Conservation (phyloP, 2,888 invertebrate species). For the Campoplex nolae region DNA sequence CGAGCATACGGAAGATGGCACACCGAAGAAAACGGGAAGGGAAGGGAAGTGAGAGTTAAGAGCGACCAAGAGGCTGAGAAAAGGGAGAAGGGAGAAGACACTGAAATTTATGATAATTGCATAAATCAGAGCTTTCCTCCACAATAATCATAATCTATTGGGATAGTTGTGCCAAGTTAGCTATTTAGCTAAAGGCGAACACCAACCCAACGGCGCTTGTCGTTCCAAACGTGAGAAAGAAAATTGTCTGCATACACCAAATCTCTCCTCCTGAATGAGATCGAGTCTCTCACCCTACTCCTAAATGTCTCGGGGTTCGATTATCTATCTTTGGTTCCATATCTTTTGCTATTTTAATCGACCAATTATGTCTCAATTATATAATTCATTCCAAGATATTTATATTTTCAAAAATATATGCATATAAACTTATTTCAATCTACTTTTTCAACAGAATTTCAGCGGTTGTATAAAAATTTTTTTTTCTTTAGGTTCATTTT, state of each 20-base stretch:
- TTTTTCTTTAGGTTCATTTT: too few relatives aligned
- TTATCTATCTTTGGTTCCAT: not conserved
- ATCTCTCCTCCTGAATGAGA: slow-evolving; percentile 77
- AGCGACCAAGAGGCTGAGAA: slow-evolving; percentile 31
- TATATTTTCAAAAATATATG: too few relatives aligned
- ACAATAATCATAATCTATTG: slow-evolving; percentile 84
- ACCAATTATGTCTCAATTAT: too few relatives aligned
- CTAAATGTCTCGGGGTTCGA: slow-evolving; percentile 60
- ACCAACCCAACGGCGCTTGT: slow-evolving; percentile 67
- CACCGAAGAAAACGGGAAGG: slow-evolving; percentile 45
- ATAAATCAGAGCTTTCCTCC: slow-evolving; percentile 84
- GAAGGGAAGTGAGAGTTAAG: slow-evolving; percentile 69
- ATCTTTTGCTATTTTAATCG: too few relatives aligned
- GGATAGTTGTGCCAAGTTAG: slow-evolving; percentile 84
- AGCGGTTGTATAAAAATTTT: not conserved
- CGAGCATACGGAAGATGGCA: slow-evolving; percentile 81
- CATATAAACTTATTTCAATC: too few relatives aligned
- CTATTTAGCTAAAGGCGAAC: slow-evolving; percentile 83
- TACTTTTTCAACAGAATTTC: too few relatives aligned
- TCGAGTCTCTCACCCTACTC: slow-evolving; percentile 76
- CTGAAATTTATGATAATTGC: slow-evolving; percentile 84
- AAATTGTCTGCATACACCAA: slow-evolving; percentile 42
- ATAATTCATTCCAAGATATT: too few relatives aligned
- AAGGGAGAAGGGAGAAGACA: slow-evolving; percentile 67
- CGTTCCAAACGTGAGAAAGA: slow-evolving; percentile 69